phyloP scores from a whole-genome alignment of 2,113 vertebrate genomes.

The Sarotherodon lohbergeri region DNA sequence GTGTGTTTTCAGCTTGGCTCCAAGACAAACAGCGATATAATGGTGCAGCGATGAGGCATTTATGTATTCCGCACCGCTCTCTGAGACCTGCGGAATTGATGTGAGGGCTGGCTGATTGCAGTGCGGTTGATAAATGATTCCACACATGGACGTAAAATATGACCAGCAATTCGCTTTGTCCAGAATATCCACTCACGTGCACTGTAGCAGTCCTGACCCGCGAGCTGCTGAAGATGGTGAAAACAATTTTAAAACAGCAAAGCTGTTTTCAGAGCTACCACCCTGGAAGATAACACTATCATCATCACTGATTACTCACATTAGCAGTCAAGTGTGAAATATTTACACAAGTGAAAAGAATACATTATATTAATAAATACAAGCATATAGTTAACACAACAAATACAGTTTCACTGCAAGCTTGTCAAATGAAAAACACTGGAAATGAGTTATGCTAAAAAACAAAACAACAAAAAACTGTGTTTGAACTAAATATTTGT shows the following conservation, averaged over 20 bases:
- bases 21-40: not conserved
- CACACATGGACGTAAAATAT: constrained; percentile 48
- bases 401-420: not conserved
- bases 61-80: constrained; percentile 10
- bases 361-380: not conserved
- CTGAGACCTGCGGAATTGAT: constrained; percentile 36
- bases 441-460: not conserved
- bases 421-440: fast-evolving
- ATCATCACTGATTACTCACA: not conserved
- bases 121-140: constrained; percentile 55
- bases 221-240: not conserved
- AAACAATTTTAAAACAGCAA: not conserved
- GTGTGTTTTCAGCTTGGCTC: not conserved
- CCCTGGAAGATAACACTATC: not conserved
- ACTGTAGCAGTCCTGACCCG: not conserved
- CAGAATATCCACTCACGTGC: not conserved
- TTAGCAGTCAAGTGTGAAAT: not conserved
- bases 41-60: not conserved
- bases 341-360: not conserved
- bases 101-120: constrained; percentile 23
- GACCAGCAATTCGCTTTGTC: constrained; percentile 1
- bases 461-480: not conserved
- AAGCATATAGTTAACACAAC: not conserved
- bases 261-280: not conserved
- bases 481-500: not conserved